Evolutionary conservation across 2,888 invertebrate genomes (phyloP), one percentile per base, ranked within the genome.

Genomic region (Lamellibrachia satsuma): DNA sequence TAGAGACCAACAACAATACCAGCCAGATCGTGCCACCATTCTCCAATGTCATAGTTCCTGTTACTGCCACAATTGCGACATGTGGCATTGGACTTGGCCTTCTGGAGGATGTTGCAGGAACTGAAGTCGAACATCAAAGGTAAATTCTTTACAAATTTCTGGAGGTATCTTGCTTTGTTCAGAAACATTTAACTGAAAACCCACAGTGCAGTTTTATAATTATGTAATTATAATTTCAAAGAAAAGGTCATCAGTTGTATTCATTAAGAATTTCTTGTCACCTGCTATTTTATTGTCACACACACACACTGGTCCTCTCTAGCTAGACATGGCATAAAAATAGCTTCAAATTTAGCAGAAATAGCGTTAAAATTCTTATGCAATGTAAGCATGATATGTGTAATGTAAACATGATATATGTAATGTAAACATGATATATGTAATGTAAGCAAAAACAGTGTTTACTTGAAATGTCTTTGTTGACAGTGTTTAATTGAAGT

Each of bases 21-120:
- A 60, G 75, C 75, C 75, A 75, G 75, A n/a, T 75, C 75, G 75
- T n/a, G 75, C 75, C 75, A 75, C 75, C 75, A n/a, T 75, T 75
- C 75, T 22, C 75, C 15, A 4, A 75, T 55, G 55, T 55, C 55
- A 55, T 55, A 55, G 55, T 55, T 55, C 55, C 55, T 3, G 75
- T 75, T n/a, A 75, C 75, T 22, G 75, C 75, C 75, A 75, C 75
- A 22, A 75, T 75, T 6, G 75, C 75, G 22, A 75, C 75, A 6
- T 75, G 75, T n/a, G n/a, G 75, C 75, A 75, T 75, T n/a, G 75
- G 75, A 75, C 75, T 75, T 22, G 75, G 75, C 75, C 75, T 75
- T n/a, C 75, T 75, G 75, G 75, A 22, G 75, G 75, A 15, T 1
- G 22, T 75, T 75, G 22, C 75, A 6, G 22, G 75, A 75, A 75